Evolutionary conservation across 2,888 invertebrate genomes (phyloP), one percentile per base, ranked within the genome.

Genomic region (Erynnis tages): DNA sequence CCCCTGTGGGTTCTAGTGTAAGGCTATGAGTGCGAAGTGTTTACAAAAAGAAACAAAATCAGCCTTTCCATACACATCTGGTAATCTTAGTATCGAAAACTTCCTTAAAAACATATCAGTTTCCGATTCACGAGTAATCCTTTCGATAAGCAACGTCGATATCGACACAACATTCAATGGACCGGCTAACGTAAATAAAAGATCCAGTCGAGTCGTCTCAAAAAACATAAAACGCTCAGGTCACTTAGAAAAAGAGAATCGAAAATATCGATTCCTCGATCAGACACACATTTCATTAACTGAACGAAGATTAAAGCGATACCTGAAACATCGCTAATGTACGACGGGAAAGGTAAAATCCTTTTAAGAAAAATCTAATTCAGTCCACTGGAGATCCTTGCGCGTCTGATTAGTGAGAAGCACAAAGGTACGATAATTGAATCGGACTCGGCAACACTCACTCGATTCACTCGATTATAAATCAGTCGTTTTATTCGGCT

Each of bases 401-500:
- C 54, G 47, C 48, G 41, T 53, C 54, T 59, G 59, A 59, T 57
- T 59, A 57, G 54, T 49, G 48, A 38, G 52, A 54, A 37, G 52
- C 52, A 57, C 54, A 55, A 59, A 62, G 59, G 53, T 56, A 49
- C 56, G 60, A 60, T 62, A 62, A 62, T 60, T 62, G 59, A 59
- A 62, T 62, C 56, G 56, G 53, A 53, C 55, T 57, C 58, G 55
- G 23, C 44, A 52, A 52, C 50, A 52, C 50, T 44, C 50, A 52
- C 37, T 52, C 65, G 63, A 67, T 69, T 69, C 50, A 52, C 50
- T 52, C 65, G 62, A 67, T 69, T 69, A 67, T 65, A 60, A 58
- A 65, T 61, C 63, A 55, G 62, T 58, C 60, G 57, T 58, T 62
- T 62, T 63, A 67, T 74, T 67, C 62, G 54, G 55, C 49, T 54